Evolutionary conservation across 2,888 invertebrate genomes (phyloP), one percentile per base, ranked within the genome.

Genomic region (Campoletis raptor): DNA sequence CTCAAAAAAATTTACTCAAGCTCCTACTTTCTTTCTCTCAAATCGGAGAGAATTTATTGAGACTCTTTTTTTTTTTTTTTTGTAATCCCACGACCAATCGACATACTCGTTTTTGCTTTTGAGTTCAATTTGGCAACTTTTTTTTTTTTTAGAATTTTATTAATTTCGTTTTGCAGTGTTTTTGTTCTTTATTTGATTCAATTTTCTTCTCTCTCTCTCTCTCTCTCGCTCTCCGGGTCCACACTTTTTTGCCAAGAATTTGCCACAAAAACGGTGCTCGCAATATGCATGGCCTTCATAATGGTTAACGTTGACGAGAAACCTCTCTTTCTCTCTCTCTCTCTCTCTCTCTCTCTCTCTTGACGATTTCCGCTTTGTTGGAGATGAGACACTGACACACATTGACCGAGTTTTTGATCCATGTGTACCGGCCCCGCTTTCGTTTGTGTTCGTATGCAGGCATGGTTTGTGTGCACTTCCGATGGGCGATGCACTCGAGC

Each of bases 291-390:
- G 73, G 15, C 66, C 77, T 77, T 48, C 36, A 21, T n/a, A 52
- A 52, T 66, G 52, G 48, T 48, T 45, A 66, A 77, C 77, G 66
- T 18, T 48, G 73, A 81, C 81, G 52, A 67, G 77, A 77, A 74
- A 24, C 10, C 12, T 24, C 40, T 57, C 76, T 57, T 18, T 30
- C 30, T 15, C 24, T 30, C 57, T 24, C 57, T 61, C 57, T 61
- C 57, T 57, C 57, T 9, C 2, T 9, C 2, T 21, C 54, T 21
- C 21, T 61, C 57, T 61, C 57, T 61, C 40, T 76, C 76, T 69
- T 61, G 37, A 61, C 69, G 61, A 48, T 82, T 76, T 82, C 76
- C 82, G 72, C 76, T 82, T 70, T 70, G 82, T 54, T 69, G 69
- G 54, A 54, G 79, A 54, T 69, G 42, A 69, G 69, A 57, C 77